Conservation (phyloP, 2,113 vertebrate genomes). For the Pseudorhombus dupliciocellatus region DNA sequence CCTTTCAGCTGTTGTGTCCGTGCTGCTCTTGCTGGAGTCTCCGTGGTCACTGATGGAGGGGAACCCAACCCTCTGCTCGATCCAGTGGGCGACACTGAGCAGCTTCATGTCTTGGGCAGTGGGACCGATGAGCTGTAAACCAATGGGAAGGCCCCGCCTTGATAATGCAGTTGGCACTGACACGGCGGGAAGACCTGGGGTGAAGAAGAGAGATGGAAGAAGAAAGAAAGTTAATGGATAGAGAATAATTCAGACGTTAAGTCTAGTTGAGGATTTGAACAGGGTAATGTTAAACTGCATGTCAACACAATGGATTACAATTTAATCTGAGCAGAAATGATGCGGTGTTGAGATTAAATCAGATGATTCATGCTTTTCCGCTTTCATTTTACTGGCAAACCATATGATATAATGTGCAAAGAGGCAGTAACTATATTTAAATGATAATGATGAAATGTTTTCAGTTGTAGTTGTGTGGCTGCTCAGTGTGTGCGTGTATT, state of each 20-base stretch:
- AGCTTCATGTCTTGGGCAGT: constrained; percentile 88
- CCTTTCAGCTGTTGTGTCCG: background rate
- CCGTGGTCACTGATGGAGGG: constrained; percentile 79
- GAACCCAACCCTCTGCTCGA: constrained; percentile 91
- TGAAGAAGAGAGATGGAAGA: background rate
- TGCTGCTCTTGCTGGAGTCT: constrained; percentile 11
- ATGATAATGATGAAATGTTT: background rate
- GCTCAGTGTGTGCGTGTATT: background rate
- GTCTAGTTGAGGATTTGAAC: no score
- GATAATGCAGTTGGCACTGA: constrained; percentile 89
- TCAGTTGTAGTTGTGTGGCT: background rate
- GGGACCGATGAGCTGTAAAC: constrained; percentile 92
- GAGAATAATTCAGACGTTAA: background rate
- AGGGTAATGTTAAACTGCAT: background rate
- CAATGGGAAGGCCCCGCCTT: constrained; percentile 87
- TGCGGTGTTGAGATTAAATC: background rate
- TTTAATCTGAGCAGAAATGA: background rate
- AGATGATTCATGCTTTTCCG: background rate
- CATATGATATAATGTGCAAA: background rate
- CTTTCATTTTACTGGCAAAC: background rate
- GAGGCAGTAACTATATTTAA: background rate
- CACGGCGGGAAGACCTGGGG: constrained; percentile 90
- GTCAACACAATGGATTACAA: constrained; percentile 5
- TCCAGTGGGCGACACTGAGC: constrained; percentile 90
- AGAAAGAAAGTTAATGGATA: background rate